phyloP scores from a whole-genome alignment of 2,113 vertebrate species.

The Dasyornis broadbenti region DNA sequence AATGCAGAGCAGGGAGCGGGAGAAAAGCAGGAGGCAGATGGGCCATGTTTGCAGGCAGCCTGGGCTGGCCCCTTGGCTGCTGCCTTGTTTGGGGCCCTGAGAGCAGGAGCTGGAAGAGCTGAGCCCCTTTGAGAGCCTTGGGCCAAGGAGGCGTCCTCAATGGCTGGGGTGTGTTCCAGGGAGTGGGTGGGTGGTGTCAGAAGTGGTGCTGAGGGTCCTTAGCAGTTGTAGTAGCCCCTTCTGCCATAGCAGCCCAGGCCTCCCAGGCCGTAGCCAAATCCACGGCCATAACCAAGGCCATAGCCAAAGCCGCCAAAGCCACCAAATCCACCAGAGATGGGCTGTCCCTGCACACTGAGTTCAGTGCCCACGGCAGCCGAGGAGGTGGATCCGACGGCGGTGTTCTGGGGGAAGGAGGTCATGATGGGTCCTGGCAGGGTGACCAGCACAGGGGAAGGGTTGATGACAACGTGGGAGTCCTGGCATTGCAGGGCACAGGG shows the following conservation, averaged over 20 bases:
- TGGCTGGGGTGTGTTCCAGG: too few species aligned
- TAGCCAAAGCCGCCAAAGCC: not conserved
- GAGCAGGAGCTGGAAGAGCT: too few species aligned
- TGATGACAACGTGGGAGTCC: accelerated
- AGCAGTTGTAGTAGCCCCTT: not conserved
- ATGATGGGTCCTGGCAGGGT: not conserved
- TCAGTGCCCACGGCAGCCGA: not conserved
- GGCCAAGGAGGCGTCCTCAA: too few species aligned
- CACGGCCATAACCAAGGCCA: not conserved
- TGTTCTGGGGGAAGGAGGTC: not conserved
- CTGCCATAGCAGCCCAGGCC: not conserved
- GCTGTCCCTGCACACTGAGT: not conserved
- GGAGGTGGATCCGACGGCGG: not conserved
- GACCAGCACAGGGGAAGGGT: not conserved
- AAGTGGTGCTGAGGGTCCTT: not conserved
- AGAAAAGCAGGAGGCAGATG: too few species aligned
- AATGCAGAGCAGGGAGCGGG: too few species aligned
- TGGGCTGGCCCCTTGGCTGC: too few species aligned
- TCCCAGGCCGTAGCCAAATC: not conserved
- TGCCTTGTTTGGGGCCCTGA: too few species aligned
- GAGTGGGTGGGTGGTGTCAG: too few species aligned
- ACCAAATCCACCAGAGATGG: not conserved
- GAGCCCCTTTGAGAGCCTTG: too few species aligned
- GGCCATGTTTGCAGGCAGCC: too few species aligned
- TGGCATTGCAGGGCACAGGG: not conserved